phyloP scores from a whole-genome alignment of 2,113 vertebrate genomes.

The Phoxinus phoxinus region DNA sequence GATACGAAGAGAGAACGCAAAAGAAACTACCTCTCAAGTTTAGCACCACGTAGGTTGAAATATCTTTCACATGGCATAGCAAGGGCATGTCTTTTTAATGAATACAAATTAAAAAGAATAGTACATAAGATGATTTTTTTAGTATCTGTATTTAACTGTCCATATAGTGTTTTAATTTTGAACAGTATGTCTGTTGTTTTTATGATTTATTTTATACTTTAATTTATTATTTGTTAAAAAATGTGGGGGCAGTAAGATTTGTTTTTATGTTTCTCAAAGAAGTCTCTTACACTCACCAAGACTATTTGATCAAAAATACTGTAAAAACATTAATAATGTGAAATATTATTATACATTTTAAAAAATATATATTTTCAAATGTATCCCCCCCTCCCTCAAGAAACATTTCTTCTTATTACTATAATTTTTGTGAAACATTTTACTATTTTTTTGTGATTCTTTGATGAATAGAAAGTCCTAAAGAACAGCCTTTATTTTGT shows the following conservation, averaged over 20 bases:
- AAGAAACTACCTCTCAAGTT: conserved; percentile 94
- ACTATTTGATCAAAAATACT: neutral
- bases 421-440: too few species aligned
- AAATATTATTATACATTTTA: too few species aligned
- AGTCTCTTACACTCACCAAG: neutral
- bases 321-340: neutral
- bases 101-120: neutral
- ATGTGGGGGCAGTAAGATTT: too few species aligned
- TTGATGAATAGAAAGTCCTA: neutral
- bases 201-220: too few species aligned
- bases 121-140: neutral
- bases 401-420: too few species aligned
- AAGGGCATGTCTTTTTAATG: neutral
- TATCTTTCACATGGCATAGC: neutral
- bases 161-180: too few species aligned
- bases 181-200: too few species aligned
- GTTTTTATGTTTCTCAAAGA: too few species aligned
- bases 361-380: too few species aligned
- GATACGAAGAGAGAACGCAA: conserved; percentile 92
- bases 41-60: conserved; percentile 87
- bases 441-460: neutral
- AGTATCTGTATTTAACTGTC: too few species aligned
- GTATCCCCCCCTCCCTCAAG: too few species aligned
- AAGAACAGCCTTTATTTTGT: neutral
- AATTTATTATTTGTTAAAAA: too few species aligned